Percentiles rank a stretch among this genome's conserved stretches.
Conservation (phyloP, 2,888 invertebrate genomes). For the Vanessa cardui region DNA sequence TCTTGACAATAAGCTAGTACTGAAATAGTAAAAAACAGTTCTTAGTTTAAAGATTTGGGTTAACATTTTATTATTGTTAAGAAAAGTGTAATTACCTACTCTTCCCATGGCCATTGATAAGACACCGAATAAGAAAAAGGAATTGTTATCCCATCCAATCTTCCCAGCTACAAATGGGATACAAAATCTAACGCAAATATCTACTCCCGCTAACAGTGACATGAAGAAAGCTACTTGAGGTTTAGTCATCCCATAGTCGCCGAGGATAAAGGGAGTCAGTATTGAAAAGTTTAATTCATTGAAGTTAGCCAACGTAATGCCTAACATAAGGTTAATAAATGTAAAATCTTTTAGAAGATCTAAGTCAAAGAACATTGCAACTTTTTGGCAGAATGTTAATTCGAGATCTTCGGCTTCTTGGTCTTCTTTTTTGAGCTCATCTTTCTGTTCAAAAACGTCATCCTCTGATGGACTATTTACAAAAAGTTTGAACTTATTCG, state of each 20-base stretch:
- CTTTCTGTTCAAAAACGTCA: slow-evolving; percentile 56
- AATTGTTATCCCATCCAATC: slow-evolving; percentile 87
- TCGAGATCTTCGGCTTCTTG: slow-evolving; percentile 57
- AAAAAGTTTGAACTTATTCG: slow-evolving; percentile 62
- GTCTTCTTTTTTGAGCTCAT: slow-evolving; percentile 45
- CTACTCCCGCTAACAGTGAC: slow-evolving; percentile 86
- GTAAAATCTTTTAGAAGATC: slow-evolving; percentile 86
- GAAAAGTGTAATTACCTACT: slow-evolving; percentile 67
- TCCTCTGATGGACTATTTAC: slow-evolving; percentile 62
- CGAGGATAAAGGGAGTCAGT: slow-evolving; percentile 88
- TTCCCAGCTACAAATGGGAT: slow-evolving; percentile 87
- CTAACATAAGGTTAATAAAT: slow-evolving; percentile 87
- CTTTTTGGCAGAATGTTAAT: slow-evolving; percentile 78
- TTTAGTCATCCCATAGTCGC: slow-evolving; percentile 84
- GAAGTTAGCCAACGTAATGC: slow-evolving; percentile 87
- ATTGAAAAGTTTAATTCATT: slow-evolving; percentile 89
- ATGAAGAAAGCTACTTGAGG: slow-evolving; percentile 86
- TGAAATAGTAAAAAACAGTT: slow-evolving; percentile 51
- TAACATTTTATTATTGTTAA: slow-evolving; percentile 18
- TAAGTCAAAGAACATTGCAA: slow-evolving; percentile 86
- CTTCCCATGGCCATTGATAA: slow-evolving; percentile 86
- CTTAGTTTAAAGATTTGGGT: neutral
- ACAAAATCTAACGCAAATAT: slow-evolving; percentile 85
- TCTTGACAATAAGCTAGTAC: slow-evolving; percentile 84
- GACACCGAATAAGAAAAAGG: slow-evolving; percentile 87